Evolutionary conservation across 2,113 vertebrate species (phyloP).

Genomic region (Apus apus): DNA sequence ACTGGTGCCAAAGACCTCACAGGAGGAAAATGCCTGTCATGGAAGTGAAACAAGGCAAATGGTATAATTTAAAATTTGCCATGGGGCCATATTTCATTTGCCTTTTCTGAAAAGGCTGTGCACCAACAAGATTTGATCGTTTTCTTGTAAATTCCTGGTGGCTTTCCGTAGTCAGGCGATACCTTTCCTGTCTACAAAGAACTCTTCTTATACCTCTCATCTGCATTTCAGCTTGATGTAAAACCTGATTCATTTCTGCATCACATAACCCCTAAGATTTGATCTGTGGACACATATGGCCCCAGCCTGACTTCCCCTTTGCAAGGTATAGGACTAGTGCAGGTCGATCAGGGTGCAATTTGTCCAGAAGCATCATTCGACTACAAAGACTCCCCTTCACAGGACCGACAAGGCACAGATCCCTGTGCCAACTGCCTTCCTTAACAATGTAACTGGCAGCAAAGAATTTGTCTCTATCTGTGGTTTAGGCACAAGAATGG

Average conservation of each 20-base stretch:
- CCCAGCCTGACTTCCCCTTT: slow-evolving; percentile 35
- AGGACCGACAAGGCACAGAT: not conserved
- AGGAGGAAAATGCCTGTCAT: not conserved
- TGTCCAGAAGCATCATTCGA: not conserved
- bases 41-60: slow-evolving; percentile 45
- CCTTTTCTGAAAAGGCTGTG: slow-evolving; percentile 35
- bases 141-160: slow-evolving; percentile 65
- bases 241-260: slow-evolving; percentile 58
- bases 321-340: not conserved
- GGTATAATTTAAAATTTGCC: slow-evolving; percentile 28
- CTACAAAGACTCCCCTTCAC: slow-evolving; percentile 47
- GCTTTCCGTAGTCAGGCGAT: slow-evolving; percentile 54
- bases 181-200: slow-evolving; percentile 62
- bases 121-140: slow-evolving; percentile 1
- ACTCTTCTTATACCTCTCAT: slow-evolving; percentile 38
- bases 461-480: not conserved
- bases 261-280: slow-evolving; percentile 23
- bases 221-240: slow-evolving; percentile 23
- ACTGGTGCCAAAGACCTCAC: slow-evolving; percentile 58
- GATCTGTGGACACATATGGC: not conserved
- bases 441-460: slow-evolving; percentile 34
- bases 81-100: not conserved
- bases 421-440: not conserved
- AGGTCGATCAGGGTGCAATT: slow-evolving; percentile 16
- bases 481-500: not conserved